These are phyloP conservation scores for Clivina fossor DNA, from an alignment of 2,888 invertebrate genomes.

Conservation along the genomic window DNA sequence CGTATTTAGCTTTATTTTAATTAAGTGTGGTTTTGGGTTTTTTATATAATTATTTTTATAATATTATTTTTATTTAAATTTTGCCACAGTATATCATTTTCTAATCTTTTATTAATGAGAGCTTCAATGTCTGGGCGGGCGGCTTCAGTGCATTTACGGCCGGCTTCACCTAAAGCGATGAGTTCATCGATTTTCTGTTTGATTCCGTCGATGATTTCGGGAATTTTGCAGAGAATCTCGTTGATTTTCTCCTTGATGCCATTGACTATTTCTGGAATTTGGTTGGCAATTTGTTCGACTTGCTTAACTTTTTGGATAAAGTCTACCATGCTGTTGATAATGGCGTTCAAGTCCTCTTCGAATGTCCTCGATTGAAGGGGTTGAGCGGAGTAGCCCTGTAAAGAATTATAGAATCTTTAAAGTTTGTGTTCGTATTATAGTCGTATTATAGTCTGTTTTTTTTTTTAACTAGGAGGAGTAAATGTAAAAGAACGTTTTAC, in stretches of 20 bases:
- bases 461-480: too few species aligned
- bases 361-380: not conserved
- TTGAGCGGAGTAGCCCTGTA: slow-evolving; percentile 10
- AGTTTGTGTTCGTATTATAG: too few species aligned
- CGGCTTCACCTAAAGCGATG: not conserved
- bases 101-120: too few species aligned
- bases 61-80: too few species aligned
- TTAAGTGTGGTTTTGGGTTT: too few species aligned
- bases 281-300: not conserved
- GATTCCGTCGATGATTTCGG: slow-evolving; percentile 5
- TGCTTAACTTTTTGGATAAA: not conserved
- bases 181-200: slow-evolving; percentile 1
- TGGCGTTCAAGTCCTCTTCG: not conserved
- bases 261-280: slow-evolving; percentile 1
- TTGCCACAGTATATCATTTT: too few species aligned
- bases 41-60: too few species aligned
- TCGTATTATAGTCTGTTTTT: too few species aligned
- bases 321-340: not conserved
- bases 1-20: too few species aligned
- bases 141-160: not conserved
- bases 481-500: too few species aligned
- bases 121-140: not conserved
- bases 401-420: not conserved
- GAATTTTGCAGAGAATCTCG: not conserved
- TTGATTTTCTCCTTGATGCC: too few species aligned